Percentiles rank a stretch among this genome's conserved stretches.
Evolutionary conservation across 1,140 invertebrate genomes (phyloP).

Genomic region (Camponotus vicinus): DNA sequence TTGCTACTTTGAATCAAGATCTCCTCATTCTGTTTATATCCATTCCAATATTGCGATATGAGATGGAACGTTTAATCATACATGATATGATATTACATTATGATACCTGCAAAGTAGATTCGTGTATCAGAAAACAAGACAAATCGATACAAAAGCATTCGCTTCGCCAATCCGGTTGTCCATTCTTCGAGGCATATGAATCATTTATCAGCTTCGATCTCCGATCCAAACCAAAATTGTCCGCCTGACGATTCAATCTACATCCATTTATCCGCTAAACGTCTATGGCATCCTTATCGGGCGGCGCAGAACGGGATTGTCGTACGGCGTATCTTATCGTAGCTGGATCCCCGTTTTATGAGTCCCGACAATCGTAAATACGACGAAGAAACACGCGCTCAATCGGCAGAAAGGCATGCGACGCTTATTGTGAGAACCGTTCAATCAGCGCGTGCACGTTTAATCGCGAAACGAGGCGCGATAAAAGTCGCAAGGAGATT

Average conservation of each 20-base stretch:
- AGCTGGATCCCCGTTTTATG: conserved; percentile 64
- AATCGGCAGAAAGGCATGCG: conserved; percentile 49
- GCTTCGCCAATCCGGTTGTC: conserved; percentile 13
- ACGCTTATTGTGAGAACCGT: conserved; percentile 40
- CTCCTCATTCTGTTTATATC: neutral
- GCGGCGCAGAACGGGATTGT: neutral
- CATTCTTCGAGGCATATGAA: conserved; percentile 43
- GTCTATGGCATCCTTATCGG: conserved; percentile 59
- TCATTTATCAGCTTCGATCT: conserved; percentile 60
- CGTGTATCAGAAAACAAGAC: conserved; percentile 6
- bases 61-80: neutral
- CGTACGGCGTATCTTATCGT: conserved; percentile 37
- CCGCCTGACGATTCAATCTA: conserved; percentile 66
- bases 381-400: conserved; percentile 5
- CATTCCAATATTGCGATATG: neutral
- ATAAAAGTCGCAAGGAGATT: conserved; percentile 28
- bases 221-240: conserved; percentile 54
- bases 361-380: conserved; percentile 66
- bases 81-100: neutral
- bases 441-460: conserved; percentile 43
- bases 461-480: conserved; percentile 37
- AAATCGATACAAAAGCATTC: conserved; percentile 47
- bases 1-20: neutral
- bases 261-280: conserved; percentile 49
- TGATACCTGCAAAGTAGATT: neutral